Conservation (phyloP, 2,797 vertebrate genomes). For the Sebastes matsubarae region DNA sequence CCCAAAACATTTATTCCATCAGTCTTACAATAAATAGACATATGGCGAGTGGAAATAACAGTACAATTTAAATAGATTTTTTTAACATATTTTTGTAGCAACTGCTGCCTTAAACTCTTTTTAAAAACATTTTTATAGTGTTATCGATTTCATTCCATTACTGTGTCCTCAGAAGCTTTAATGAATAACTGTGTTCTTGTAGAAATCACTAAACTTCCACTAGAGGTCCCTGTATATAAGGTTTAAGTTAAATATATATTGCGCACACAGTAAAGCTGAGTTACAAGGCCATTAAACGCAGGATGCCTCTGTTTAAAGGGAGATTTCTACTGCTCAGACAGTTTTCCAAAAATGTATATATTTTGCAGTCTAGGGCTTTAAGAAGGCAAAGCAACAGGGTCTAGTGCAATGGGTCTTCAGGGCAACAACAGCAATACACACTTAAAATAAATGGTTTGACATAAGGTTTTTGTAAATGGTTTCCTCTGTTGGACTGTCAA, state of each 20-base stretch:
- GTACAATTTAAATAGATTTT: too few relatives aligned
- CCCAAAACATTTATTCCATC: not conserved
- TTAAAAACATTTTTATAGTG: not conserved
- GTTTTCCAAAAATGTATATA: not conserved
- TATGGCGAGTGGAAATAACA: too few relatives aligned
- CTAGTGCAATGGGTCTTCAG: not conserved
- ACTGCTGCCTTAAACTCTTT: too few relatives aligned
- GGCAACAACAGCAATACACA: not conserved
- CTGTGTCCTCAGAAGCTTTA: not conserved
- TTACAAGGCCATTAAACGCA: not conserved
- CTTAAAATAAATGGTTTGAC: not conserved
- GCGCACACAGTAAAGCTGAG: not conserved
- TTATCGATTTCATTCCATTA: not conserved
- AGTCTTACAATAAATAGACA: not conserved
- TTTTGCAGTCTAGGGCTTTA: not conserved
- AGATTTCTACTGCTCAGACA: not conserved
- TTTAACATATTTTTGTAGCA: too few relatives aligned
- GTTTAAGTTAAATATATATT: not conserved
- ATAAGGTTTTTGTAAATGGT: not conserved
- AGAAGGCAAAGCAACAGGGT: not conserved
- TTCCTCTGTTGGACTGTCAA: not conserved
- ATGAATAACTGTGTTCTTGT: not conserved
- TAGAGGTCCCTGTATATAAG: slow-evolving; percentile 16
- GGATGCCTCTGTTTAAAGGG: not conserved
- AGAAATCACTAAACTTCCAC: slow-evolving; percentile 2